Evolutionary conservation across 2,888 invertebrate species (phyloP), one percentile per base, ranked within the genome.

Genomic region (Dicyrtoma fusca): DNA sequence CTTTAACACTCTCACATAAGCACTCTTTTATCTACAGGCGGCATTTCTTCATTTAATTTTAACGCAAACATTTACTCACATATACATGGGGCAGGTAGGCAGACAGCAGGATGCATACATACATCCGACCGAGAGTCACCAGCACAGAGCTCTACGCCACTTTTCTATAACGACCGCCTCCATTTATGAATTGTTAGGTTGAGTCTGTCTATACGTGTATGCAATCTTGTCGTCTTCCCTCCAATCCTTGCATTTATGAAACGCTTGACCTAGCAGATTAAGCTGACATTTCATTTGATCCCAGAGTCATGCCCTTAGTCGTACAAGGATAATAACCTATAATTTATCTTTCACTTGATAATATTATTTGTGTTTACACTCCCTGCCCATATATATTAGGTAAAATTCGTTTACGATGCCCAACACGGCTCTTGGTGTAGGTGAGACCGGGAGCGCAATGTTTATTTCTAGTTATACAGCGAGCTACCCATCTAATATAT

Each of bases 21-120:
- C 4, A n/a, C 49, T 49, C 49, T 17, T 49, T 49, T 49, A 14
- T 17, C n/a, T 49, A n/a, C 49, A n/a, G 5, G 61, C 42, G 61
- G 61, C 42, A 61, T 42, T 25, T 34, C 61, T 42, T 61, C 34
- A 42, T 61, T 61, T 42, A 61, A 61, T 61, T 61, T 34, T 61
- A 34, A 61, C 34, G 8, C 26, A 34, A 61, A 61, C 42, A 25
- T 42, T 61, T 61, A 42, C 61, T 1, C 13, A 49, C 17, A 49
- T 17, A 11, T 11, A 17, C 11, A n/a, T 4, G 49, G n/a, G 17
- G n/a, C n/a, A n/a, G n/a, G 11, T 49, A 49, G 17, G 49, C n/a
- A n/a, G n/a, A n/a, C n/a, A n/a, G 49, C 4, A 49, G 11, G 17
- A 49, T 49, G 17, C 17, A 49, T n/a, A n/a, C n/a, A n/a, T n/a